Evolutionary conservation across 1,140 invertebrate species (phyloP).

Genomic region (Helicoverpa armigera): DNA sequence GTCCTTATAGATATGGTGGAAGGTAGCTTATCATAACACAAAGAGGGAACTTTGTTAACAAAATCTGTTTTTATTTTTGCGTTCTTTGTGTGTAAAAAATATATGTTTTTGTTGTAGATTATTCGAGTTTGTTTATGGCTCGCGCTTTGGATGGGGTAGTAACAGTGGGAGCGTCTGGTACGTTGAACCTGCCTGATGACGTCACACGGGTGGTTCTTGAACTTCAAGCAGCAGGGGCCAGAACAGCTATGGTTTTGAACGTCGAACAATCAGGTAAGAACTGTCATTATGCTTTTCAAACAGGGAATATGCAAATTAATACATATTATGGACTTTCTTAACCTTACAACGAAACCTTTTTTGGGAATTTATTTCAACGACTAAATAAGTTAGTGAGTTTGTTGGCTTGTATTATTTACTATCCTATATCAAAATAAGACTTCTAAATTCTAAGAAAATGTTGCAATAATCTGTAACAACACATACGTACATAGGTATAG

Average conservation of each 20-base stretch:
- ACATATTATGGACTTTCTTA: neutral
- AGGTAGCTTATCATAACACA: neutral
- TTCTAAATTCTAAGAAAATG: too few species aligned
- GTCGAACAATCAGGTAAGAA: constrained; percentile 60
- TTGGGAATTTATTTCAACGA: too few species aligned
- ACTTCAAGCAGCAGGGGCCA: constrained; percentile 58
- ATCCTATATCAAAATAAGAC: too few species aligned
- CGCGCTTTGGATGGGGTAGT: constrained; percentile 54
- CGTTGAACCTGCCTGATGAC: constrained; percentile 47
- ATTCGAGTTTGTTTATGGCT: constrained; percentile 59
- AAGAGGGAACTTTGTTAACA: neutral
- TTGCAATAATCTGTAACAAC: too few species aligned
- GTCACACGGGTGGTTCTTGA: constrained; percentile 58
- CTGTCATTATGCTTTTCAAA: neutral
- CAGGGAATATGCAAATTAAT: neutral
- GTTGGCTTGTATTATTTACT: too few species aligned
- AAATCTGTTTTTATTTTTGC: neutral
- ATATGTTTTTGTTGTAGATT: constrained; percentile 55
- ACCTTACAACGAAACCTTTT: neutral
- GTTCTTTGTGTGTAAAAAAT: neutral
- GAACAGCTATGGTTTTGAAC: constrained; percentile 63
- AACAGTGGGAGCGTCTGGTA: constrained; percentile 46
- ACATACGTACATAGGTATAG: too few species aligned
- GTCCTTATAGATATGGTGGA: too few species aligned
- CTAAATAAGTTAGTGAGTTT: too few species aligned